A percentile compares a stretch with the other conserved stretches of the same genome.
phyloP scores from a whole-genome alignment of 2,797 vertebrate genomes.

The Bovichtus diacanthus region DNA sequence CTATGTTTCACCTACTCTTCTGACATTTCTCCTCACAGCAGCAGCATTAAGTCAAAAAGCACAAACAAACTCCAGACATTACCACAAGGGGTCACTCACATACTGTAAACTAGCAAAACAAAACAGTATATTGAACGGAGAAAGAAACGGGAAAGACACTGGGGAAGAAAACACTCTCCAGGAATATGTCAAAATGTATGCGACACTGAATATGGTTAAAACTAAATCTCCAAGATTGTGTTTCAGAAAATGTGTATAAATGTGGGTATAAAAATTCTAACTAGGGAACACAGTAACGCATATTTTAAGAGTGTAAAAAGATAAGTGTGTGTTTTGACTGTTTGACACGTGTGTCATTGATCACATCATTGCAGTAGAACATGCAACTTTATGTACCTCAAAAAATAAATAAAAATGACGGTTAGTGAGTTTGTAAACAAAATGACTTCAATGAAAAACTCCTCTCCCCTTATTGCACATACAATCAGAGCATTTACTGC shows the following conservation, averaged over 20 bases:
- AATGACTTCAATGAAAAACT: neutral
- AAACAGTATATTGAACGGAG: neutral
- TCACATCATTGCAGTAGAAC: neutral
- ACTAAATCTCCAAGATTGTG: neutral
- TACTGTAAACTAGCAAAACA: neutral
- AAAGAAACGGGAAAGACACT: neutral
- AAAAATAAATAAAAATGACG: neutral
- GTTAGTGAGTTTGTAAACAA: neutral
- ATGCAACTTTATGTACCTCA: neutral
- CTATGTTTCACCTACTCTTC: conserved; percentile 8
- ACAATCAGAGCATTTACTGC: neutral
- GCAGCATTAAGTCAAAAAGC: neutral
- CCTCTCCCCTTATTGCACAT: conserved; percentile 1
- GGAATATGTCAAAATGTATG: neutral
- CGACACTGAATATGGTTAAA: neutral
- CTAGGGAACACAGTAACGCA: neutral
- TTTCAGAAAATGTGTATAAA: no score
- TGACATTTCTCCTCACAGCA: conserved; percentile 12
- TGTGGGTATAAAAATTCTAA: neutral
- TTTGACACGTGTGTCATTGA: neutral
- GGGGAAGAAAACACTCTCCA: neutral
- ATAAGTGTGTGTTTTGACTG: neutral
- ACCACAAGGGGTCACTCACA: conserved; percentile 69
- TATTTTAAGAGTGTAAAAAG: neutral
- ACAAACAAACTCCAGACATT: conserved; percentile 8